Percentiles rank a stretch among this genome's conserved stretches.
Evolutionary conservation across 92 coral and sea anemone species (phyloP).

Genomic region (Galaxea fascicularis): DNA sequence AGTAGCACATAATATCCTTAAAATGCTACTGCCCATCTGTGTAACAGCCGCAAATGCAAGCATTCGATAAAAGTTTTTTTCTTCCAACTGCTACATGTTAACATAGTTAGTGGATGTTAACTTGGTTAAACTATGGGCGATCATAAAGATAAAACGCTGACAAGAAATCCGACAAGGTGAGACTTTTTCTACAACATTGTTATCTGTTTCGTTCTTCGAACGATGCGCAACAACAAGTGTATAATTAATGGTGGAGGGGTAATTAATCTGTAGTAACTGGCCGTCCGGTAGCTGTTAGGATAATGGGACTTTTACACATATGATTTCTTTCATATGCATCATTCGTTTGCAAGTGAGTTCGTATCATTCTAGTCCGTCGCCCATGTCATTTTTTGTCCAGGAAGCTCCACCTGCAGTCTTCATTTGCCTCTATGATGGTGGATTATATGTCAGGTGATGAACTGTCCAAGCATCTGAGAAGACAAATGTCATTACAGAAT

Average conservation of each 20-base stretch:
- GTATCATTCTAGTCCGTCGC: too few species aligned
- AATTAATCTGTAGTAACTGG: too few species aligned
- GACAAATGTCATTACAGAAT: slow-evolving; percentile 59
- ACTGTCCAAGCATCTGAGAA: slow-evolving; percentile 51
- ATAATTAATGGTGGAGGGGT: too few species aligned
- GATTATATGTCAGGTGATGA: slow-evolving; percentile 69
- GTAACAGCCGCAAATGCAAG: not conserved
- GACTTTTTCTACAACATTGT: not conserved
- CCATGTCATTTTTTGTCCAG: slow-evolving; percentile 13
- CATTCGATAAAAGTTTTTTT: not conserved
- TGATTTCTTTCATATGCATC: too few species aligned
- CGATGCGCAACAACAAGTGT: too few species aligned
- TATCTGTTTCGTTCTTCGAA: not conserved
- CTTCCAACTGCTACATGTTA: not conserved
- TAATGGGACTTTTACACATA: too few species aligned
- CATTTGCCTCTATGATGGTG: slow-evolving; percentile 66
- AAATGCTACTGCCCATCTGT: not conserved
- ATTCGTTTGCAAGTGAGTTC: too few species aligned
- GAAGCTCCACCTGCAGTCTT: slow-evolving; percentile 57
- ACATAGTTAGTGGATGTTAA: too few species aligned
- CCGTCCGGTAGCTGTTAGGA: not conserved
- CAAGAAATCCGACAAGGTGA: slow-evolving; percentile 29
- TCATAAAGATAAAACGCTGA: not conserved
- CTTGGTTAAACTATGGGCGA: slow-evolving; percentile 8
- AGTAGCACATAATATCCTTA: not conserved